Evolutionary conservation across 2,797 vertebrate species (phyloP).

Genomic region (Poeciliopsis infans): DNA sequence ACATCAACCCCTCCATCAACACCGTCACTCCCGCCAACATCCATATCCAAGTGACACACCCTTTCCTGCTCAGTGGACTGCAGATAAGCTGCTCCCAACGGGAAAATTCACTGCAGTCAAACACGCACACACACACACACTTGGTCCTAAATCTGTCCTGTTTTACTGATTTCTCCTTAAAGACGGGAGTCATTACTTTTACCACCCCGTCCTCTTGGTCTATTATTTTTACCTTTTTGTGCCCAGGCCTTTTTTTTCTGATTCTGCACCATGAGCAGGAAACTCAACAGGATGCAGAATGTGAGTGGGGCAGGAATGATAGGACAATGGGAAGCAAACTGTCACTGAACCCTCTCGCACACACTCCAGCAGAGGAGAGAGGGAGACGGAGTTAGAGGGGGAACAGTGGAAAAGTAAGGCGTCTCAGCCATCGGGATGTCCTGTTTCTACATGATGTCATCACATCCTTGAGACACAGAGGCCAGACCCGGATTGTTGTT

Average conservation of each 20-base stretch:
- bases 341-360: slow-evolving; percentile 70
- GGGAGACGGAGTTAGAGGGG: slow-evolving; percentile 25
- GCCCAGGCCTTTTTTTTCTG: slow-evolving; percentile 4
- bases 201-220: slow-evolving; percentile 6
- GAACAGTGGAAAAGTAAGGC: slow-evolving; percentile 75
- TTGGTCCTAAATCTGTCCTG: slow-evolving; percentile 16
- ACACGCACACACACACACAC: slow-evolving; percentile 21
- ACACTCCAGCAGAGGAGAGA: slow-evolving; percentile 30
- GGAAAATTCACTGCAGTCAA: slow-evolving; percentile 35
- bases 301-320: slow-evolving; percentile 81
- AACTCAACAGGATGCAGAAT: slow-evolving; percentile 81
- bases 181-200: slow-evolving; percentile 8
- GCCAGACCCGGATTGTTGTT: slow-evolving; percentile 32
- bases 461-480: slow-evolving; percentile 62
- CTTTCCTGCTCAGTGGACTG: slow-evolving; percentile 75
- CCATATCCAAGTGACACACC: slow-evolving; percentile 70
- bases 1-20: slow-evolving; percentile 47
- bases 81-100: slow-evolving; percentile 73
- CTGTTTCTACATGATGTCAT: slow-evolving; percentile 82
- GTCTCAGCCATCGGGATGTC: slow-evolving; percentile 73
- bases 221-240: slow-evolving; percentile 26
- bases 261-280: slow-evolving; percentile 68
- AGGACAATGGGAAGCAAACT: slow-evolving; percentile 83
- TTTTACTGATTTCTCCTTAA: slow-evolving; percentile 33
- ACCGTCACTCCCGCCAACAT: slow-evolving; percentile 66